A percentile compares a stretch with the other conserved stretches of the same genome.
These are phyloP conservation scores for Brenthis ino DNA, from an alignment of 2,888 invertebrate species.

Conservation along the genomic window DNA sequence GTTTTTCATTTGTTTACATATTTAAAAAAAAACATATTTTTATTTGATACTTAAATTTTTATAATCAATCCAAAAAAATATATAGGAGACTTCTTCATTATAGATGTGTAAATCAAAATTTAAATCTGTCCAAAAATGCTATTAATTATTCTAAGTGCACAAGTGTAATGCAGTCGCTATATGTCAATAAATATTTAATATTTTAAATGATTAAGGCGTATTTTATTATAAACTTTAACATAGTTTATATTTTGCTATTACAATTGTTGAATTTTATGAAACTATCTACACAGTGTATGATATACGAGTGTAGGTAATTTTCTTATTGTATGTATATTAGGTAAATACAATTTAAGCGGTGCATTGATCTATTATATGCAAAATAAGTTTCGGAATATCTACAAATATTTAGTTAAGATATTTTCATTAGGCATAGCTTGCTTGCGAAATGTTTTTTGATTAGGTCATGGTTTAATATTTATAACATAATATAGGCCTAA, in stretches of 20 bases:
- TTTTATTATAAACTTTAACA: slow-evolving; percentile 65
- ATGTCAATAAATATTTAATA: slow-evolving; percentile 62
- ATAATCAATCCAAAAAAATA: too few species aligned
- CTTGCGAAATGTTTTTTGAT: slow-evolving; percentile 47
- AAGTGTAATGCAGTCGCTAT: too few species aligned
- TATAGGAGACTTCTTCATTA: too few species aligned
- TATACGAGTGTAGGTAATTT: slow-evolving; percentile 52
- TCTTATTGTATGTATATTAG: slow-evolving; percentile 74
- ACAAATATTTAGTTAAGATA: slow-evolving; percentile 46
- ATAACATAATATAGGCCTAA: slow-evolving; percentile 62
- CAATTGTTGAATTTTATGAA: slow-evolving; percentile 56
- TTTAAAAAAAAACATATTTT: too few species aligned
- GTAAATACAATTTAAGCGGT: slow-evolving; percentile 67
- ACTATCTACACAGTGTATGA: slow-evolving; percentile 45
- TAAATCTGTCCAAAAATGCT: too few species aligned
- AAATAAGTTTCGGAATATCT: slow-evolving; percentile 56
- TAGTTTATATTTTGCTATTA: slow-evolving; percentile 68
- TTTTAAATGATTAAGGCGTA: slow-evolving; percentile 70
- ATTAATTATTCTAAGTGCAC: too few species aligned
- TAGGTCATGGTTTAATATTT: slow-evolving; percentile 51
- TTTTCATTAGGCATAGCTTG: slow-evolving; percentile 48
- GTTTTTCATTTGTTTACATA: too few species aligned
- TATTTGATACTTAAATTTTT: too few species aligned
- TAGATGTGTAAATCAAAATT: too few species aligned
- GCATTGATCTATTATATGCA: slow-evolving; percentile 58